Conservation (phyloP, 2,888 invertebrate genomes). For the Caenorhabditis sp. region DNA sequence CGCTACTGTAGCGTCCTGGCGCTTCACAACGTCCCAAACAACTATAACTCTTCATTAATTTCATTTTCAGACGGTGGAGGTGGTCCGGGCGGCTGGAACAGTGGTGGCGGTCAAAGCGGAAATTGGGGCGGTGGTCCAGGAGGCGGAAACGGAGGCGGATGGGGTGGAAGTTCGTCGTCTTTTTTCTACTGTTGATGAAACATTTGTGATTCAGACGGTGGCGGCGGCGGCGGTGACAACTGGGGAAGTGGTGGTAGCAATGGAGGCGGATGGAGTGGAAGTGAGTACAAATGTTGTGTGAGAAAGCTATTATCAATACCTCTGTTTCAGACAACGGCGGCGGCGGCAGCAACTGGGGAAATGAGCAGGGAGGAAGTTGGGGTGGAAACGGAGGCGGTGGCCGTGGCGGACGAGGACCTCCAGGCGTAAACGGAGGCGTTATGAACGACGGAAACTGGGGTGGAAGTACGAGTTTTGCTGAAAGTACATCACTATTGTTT, state of each 20-base stretch:
- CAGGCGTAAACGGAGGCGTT: conserved; percentile 11
- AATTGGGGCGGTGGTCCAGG: conserved; percentile 6
- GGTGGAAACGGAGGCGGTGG: conserved; percentile 15
- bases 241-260: neutral
- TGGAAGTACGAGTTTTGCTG: neutral
- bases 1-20: no score
- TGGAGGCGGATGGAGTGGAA: conserved; percentile 7
- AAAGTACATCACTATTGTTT: neutral
- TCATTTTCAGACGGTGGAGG: conserved; percentile 4
- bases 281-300: neutral
- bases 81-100: conserved; percentile 3
- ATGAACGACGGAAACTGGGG: conserved; percentile 13
- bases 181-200: neutral
- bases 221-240: neutral
- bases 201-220: neutral
- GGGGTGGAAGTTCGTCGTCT: conserved; percentile 16
- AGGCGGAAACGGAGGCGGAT: conserved; percentile 26
- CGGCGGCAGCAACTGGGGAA: conserved; percentile 17
- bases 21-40: no score
- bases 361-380: conserved; percentile 9
- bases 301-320: neutral
- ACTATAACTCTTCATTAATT: neutral
- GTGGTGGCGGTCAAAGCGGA: conserved; percentile 1
- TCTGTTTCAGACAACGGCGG: conserved; percentile 11
- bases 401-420: conserved; percentile 9